These are phyloP conservation scores for Rhagium mordax DNA, from an alignment of 2,888 invertebrate genomes.

Conservation along the genomic window DNA sequence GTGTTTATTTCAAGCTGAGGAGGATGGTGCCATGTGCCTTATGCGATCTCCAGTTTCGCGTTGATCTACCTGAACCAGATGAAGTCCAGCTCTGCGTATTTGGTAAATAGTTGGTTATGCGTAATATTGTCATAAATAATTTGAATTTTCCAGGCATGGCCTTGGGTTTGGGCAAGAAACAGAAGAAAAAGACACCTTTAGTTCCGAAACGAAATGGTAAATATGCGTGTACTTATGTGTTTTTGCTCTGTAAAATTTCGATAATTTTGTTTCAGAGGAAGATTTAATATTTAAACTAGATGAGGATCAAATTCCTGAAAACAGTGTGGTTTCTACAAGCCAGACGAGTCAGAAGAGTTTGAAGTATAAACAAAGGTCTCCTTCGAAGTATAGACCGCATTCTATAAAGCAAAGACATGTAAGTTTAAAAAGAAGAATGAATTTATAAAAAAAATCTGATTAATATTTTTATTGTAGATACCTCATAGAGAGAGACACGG, in stretches of 20 bases:
- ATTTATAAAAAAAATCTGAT: not conserved
- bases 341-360: constrained; percentile 63
- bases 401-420: constrained; percentile 65
- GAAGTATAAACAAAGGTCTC: constrained; percentile 73
- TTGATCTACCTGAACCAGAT: constrained; percentile 90
- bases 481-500: constrained; percentile 73
- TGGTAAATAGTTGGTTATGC: constrained; percentile 69
- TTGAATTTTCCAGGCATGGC: constrained; percentile 78
- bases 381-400: constrained; percentile 68
- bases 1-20: constrained; percentile 91
- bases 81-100: constrained; percentile 75
- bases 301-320: constrained; percentile 77
- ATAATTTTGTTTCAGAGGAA: constrained; percentile 71
- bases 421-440: constrained; percentile 38
- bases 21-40: constrained; percentile 91
- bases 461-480: constrained; percentile 63
- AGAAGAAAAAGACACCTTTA: constrained; percentile 72
- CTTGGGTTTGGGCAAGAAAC: constrained; percentile 79
- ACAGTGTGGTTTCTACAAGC: constrained; percentile 51
- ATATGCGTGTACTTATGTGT: constrained; percentile 20
- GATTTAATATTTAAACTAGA: constrained; percentile 90
- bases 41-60: constrained; percentile 84
- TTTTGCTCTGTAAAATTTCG: constrained; percentile 1
- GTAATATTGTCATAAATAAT: too few species aligned
- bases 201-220: constrained; percentile 65